Conservation (phyloP, 2,797 vertebrate species). For the Mycteria americana region DNA sequence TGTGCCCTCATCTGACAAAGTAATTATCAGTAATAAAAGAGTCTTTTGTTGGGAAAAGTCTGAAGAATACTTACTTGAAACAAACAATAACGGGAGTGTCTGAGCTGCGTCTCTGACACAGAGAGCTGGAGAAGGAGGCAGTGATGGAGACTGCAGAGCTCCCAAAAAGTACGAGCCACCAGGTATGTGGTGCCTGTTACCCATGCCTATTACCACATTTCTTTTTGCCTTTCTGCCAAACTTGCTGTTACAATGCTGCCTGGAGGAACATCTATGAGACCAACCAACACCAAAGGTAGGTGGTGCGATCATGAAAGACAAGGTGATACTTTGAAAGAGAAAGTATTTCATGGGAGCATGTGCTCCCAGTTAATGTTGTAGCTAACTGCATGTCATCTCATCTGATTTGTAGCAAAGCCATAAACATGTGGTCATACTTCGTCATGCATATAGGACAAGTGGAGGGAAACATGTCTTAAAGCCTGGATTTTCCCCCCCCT, state of each 20-base stretch:
- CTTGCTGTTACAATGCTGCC: neutral
- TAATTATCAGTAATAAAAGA: neutral
- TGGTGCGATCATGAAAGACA: neutral
- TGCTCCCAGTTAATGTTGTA: neutral
- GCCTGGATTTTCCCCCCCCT: neutral
- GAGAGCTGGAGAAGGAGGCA: neutral
- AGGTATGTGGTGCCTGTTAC: neutral
- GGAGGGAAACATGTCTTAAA: neutral
- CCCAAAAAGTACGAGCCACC: neutral
- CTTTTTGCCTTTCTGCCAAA: neutral
- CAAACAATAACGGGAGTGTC: neutral
- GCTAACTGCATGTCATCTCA: neutral
- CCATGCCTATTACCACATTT: neutral
- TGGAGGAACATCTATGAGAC: neutral
- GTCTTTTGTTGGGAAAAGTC: neutral
- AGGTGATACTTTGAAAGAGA: neutral
- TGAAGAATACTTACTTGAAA: neutral
- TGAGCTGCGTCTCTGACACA: neutral
- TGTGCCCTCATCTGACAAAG: neutral
- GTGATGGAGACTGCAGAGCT: neutral
- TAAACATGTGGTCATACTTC: neutral
- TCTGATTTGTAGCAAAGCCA: neutral
- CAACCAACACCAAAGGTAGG: neutral
- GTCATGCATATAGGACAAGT: neutral
- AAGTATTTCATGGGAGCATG: neutral